Base-by-base conservation (phyloP, 2,888 invertebrate genomes). In the Cylloceria caligata region DNA sequence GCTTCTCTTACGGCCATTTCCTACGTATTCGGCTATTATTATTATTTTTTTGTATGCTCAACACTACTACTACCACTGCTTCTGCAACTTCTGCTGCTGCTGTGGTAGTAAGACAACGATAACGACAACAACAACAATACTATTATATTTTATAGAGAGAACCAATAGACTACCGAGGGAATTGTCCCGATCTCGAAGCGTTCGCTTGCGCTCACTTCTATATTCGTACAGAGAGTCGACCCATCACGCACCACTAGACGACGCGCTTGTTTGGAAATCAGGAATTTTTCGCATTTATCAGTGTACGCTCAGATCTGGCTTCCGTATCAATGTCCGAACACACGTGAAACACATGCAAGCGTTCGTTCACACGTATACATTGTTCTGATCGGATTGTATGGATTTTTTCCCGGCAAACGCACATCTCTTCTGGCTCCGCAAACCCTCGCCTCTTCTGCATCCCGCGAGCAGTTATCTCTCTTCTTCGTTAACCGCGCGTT, bases 311-410 rank as follows among this genome's bases (percentile, higher is more conserved):
- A 88, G 90, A 89, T 90, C 88, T 89, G 89, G 89, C 89, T 90
- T 90, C 88, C 90, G 90, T 90, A 89, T 89, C 88, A 89, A 90
- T 88, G 88, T 89, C 88, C 88, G 87, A 88, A 87, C 89, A 89
- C 87, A 88, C 88, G 89, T 89, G 90, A 88, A 89, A 89, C 89
- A 90, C 88, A 90, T n/a, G n/a, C n/a, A n/a, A 89, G 90, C 91
- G 90, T 90, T 88, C 91, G 89, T 90, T 91, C 90, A 90, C 91
- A 91, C 91, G 89, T 90, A 91, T 90, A 92, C 91, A 92, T 92
- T 92, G 91, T 91, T 88, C 88, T 88, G 90, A 92, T 92, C 91
- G 90, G 92, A 92, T 92, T 91, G 91, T 92, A 92, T 92, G 92
- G 92, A 92, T 92, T 92, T 92, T 92, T 92, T 91, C 42, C 69